Conservation (phyloP, 2,888 invertebrate genomes). For the Orchesella flavescens region DNA sequence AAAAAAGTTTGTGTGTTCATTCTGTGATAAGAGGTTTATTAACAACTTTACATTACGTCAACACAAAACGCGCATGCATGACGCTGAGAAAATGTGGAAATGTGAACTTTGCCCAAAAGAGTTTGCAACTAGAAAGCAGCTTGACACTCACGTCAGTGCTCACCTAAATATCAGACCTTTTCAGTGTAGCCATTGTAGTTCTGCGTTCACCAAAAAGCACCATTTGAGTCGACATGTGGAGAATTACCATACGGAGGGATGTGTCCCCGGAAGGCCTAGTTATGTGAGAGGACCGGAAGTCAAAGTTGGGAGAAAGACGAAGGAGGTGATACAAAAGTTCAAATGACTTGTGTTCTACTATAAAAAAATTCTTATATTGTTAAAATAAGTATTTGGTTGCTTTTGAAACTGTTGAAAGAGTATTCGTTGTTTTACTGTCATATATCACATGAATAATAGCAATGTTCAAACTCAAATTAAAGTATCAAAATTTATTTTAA, state of each 20-base stretch:
- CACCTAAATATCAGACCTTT: not conserved
- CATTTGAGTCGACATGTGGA: not conserved
- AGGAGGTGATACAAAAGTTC: too few relatives aligned
- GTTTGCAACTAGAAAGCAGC: not conserved
- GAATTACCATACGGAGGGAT: not conserved
- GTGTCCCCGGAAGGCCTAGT: not conserved
- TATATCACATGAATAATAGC: too few relatives aligned
- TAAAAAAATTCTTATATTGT: too few relatives aligned
- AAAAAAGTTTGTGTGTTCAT: not conserved
- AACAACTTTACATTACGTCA: not conserved
- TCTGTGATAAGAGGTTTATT: not conserved
- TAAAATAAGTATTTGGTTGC: too few relatives aligned
- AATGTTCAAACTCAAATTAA: too few relatives aligned
- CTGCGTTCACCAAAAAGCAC: not conserved
- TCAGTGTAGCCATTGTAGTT: not conserved
- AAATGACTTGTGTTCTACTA: too few relatives aligned
- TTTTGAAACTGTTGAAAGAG: too few relatives aligned
- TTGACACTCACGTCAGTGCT: not conserved
- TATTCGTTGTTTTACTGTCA: too few relatives aligned
- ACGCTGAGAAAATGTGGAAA: not conserved
- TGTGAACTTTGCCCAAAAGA: not conserved
- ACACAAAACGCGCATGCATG: not conserved
- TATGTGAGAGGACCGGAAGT: not conserved
- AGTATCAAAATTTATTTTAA: too few relatives aligned
- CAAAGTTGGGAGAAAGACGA: not conserved